These are phyloP conservation scores for Podiceps cristatus DNA, from an alignment of 2,113 vertebrate species.

Conservation along the genomic window DNA sequence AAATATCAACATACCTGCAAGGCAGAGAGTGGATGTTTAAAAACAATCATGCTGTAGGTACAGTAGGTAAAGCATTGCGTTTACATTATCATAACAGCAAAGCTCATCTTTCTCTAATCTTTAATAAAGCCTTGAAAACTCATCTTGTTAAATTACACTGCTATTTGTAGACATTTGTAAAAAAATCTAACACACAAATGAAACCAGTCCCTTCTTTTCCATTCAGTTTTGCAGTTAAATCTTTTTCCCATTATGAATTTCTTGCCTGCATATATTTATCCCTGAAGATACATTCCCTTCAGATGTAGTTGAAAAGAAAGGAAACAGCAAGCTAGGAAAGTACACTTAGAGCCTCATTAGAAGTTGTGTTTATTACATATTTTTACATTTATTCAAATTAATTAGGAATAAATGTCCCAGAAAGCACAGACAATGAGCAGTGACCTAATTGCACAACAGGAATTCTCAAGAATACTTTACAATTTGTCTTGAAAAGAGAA, in stretches of 20 bases:
- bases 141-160: neutral
- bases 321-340: neutral
- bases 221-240: neutral
- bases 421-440: neutral
- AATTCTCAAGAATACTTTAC: neutral
- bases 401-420: neutral
- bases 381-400: conserved; percentile 13
- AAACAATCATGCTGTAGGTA: neutral
- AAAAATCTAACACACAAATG: neutral
- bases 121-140: neutral
- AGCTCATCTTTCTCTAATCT: neutral
- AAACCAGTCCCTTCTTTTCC: neutral
- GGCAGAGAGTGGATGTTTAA: neutral
- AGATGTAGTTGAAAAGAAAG: neutral
- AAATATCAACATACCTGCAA: neutral
- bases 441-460: neutral
- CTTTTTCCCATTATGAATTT: neutral
- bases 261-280: neutral
- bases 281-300: neutral
- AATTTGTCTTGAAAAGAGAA: neutral
- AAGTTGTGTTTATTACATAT: neutral
- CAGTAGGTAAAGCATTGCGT: neutral
- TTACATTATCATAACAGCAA: neutral
- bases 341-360: neutral
- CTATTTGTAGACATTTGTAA: neutral